Percentiles rank a stretch among this genome's conserved stretches.
phyloP scores from a whole-genome alignment of 2,113 vertebrate species.

The Boleophthalmus pectinirostris region DNA sequence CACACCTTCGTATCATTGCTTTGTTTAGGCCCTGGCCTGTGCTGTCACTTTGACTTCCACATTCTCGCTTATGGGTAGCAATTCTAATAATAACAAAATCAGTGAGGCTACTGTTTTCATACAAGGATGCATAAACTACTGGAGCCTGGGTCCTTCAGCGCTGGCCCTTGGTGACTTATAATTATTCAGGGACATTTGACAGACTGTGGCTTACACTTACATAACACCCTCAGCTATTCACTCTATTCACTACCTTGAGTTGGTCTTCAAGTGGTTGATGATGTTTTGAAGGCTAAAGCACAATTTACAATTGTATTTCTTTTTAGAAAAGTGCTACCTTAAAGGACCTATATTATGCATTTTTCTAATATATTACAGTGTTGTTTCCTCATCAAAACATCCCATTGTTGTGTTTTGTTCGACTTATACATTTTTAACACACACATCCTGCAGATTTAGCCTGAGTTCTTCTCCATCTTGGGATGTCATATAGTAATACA shows the following conservation, averaged over 20 bases:
- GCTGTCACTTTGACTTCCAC: neutral
- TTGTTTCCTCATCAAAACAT: too few relatives aligned
- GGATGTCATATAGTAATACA: too few relatives aligned
- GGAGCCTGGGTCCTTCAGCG: neutral
- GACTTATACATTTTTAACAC: too few relatives aligned
- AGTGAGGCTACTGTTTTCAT: neutral
- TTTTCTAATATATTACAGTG: too few relatives aligned
- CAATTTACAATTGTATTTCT: neutral
- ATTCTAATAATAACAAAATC: constrained; percentile 11
- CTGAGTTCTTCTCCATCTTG: too few relatives aligned
- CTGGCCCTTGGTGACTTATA: constrained; percentile 5
- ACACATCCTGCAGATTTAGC: too few relatives aligned
- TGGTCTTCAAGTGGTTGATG: neutral
- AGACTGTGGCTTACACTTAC: neutral
- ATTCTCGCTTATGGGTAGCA: neutral
- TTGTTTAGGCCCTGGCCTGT: neutral
- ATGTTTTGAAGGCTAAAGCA: neutral
- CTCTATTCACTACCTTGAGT: neutral
- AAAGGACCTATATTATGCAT: neutral
- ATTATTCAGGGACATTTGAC: constrained; percentile 19
- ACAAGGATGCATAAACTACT: constrained; percentile 8
- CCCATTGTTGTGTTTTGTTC: too few relatives aligned
- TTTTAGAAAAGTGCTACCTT: neutral
- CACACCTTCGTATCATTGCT: neutral
- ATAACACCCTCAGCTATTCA: neutral